Evolutionary conservation across 2,888 invertebrate genomes (phyloP), one percentile per base, ranked within the genome.

Genomic region (Hydrotaea cyrtoneurina): DNA sequence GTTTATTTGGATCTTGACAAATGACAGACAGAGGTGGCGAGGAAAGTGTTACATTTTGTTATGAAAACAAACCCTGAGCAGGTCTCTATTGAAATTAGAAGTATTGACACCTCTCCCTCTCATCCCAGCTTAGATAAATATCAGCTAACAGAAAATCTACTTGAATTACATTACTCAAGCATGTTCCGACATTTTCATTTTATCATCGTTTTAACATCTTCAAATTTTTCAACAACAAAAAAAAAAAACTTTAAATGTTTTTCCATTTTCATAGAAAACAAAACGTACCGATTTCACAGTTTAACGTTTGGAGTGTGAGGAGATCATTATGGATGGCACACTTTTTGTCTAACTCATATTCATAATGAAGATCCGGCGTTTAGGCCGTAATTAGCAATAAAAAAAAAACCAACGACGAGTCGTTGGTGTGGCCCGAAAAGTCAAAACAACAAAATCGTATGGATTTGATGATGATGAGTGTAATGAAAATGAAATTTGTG

Each of bases 401-500:
- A 66, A 66, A 7, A 10, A 46, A 10, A 23, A 13, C 0, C 69
- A 21, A 15, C 43, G 43, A 46, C 46, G n/a, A n/a, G n/a, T n/a
- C n/a, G n/a, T 15, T 69, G 39, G 39, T 19, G 39, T 43, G 43
- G 19, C 19, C 39, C 57, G 11, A 74, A 46, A 78, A 23, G 46
- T 8, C n/a, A 50, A 59, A 55, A 72, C 23, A 39, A 21, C 53
- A 46, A 43, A 21, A 17, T 59, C 46, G 15, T 39, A 19, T 73
- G 71, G n/a, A 15, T 4, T 31, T 31, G 31, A 31, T 82, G 66
- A 77, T 74, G 50, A 69, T 50, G 57, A 36, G 36, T 72, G 36
- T 77, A 80, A 79, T 77, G 72, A 64, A 77, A 80, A 23, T 75
- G 62, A 26, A 64, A 50, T 64, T 71, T 79, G 59, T 17, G 15